Base-by-base conservation (phyloP, 2,797 vertebrate species). In the Silurus lanzhouensis region DNA sequence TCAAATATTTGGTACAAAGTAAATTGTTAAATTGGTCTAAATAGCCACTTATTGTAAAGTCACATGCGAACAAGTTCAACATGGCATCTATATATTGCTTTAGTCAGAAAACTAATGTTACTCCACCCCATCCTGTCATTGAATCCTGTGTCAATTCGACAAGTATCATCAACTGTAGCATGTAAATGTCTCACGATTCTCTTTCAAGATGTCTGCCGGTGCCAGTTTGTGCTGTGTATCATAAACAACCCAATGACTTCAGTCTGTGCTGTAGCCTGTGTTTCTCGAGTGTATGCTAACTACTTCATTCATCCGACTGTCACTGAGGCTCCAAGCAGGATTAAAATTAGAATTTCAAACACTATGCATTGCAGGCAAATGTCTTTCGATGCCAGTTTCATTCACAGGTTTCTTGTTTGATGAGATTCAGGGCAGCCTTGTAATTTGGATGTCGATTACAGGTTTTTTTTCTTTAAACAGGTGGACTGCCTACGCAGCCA, bases 221-320 rank as follows among this genome's bases (percentile, higher is more conserved):
- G 44, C 3, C 38, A 38, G 38, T 38, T 3, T 38, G 38, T 66
- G 22, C 7, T 10, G 60, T 27, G 38, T 48, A 15, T 64, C 4
- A 38, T 27, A 74, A 55, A 27, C 57, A 44, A 27, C 48, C 13
- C 38, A 38, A 4, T 25, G 5, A 61, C 38, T 64, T 27, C 19
- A 52, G 46, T 81, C 46, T 81, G 63, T 19, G 77, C 60, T 48
- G 14, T n/a, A n/a, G 60, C 60, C 58, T 48, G 38, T 52, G 78
- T 80, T 64, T 80, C 78, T 48, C 13, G 60, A 25, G 60, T 27
- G 60, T 48, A 22, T 66, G 44, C 44, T 66, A 80, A 80, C 60
- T 25, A 52, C 78, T 80, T 64, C 44, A 80, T 80, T 64, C 78
- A 48, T 80, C 78, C 52, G 78, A 25, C 20, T 48, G 78, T 48